Percentiles rank a stretch among this genome's conserved stretches.
Evolutionary conservation across 2,113 vertebrate species (phyloP).

Genomic region (Alethe castanea): DNA sequence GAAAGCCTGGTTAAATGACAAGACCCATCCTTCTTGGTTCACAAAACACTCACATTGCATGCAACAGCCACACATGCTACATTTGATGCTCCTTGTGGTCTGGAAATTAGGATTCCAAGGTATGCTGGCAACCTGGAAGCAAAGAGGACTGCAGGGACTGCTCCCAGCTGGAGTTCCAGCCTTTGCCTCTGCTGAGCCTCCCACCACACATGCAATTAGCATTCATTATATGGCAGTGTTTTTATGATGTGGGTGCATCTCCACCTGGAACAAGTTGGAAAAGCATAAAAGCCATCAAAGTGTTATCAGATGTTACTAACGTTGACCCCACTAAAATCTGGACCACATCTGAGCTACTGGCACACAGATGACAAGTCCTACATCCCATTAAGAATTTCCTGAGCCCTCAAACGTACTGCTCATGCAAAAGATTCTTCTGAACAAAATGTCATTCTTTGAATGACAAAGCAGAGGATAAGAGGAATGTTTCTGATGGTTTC

Average conservation of each 20-base stretch:
- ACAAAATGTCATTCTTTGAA: neutral
- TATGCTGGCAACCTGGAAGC: slow-evolving; percentile 4
- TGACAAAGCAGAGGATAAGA: neutral
- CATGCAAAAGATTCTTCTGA: neutral
- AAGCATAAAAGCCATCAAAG: slow-evolving; percentile 30
- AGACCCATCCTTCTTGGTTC: neutral
- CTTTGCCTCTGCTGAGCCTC: neutral
- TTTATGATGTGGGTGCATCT: slow-evolving; percentile 33
- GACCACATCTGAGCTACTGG: slow-evolving; percentile 44
- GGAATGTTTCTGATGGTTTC: neutral
- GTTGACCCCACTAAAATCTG: neutral
- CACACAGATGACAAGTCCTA: slow-evolving; percentile 40
- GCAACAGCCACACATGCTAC: neutral
- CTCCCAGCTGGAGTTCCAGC: slow-evolving; percentile 3
- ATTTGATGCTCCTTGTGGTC: neutral
- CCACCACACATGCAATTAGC: neutral
- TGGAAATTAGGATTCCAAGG: neutral
- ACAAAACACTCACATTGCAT: neutral
- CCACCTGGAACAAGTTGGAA: slow-evolving; percentile 50
- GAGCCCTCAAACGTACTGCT: neutral
- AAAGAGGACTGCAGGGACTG: neutral
- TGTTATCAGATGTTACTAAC: slow-evolving; percentile 27
- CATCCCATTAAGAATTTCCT: neutral
- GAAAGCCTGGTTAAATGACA: neutral
- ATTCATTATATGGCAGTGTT: neutral